Conservation (phyloP, 2,113 vertebrate genomes). For the Nibea albiflora region DNA sequence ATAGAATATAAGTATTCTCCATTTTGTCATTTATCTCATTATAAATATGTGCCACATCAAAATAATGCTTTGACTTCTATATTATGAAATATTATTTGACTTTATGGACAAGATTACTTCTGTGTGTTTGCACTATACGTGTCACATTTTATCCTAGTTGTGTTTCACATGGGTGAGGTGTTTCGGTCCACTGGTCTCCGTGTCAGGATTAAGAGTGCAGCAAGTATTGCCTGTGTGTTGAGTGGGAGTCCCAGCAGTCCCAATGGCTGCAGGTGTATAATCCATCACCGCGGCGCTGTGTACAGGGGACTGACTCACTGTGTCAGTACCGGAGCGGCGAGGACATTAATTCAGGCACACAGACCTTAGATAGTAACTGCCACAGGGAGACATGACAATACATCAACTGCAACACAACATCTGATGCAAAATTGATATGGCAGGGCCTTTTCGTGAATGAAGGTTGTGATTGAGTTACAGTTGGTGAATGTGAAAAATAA, state of each 20-base stretch:
- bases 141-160: slow-evolving; percentile 18
- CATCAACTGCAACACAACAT: slow-evolving; percentile 51
- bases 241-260: slow-evolving; percentile 65
- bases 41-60: background rate
- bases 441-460: background rate
- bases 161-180: slow-evolving; percentile 35
- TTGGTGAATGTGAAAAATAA: background rate
- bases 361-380: slow-evolving; percentile 61
- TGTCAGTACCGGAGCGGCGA: slow-evolving; percentile 61
- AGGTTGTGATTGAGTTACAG: background rate
- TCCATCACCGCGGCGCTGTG: slow-evolving; percentile 73
- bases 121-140: background rate
- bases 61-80: background rate
- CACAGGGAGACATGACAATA: slow-evolving; percentile 53
- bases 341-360: slow-evolving; percentile 68
- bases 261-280: slow-evolving; percentile 76
- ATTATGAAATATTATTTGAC: background rate
- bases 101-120: slow-evolving; percentile 11
- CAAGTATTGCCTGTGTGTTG: slow-evolving; percentile 60
- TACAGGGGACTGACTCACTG: slow-evolving; percentile 64
- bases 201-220: slow-evolving; percentile 65
- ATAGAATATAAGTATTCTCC: background rate
- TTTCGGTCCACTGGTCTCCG: slow-evolving; percentile 53
- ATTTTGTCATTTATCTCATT: background rate
- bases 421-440: slow-evolving; percentile 39